Base-by-base conservation (phyloP, 1,140 invertebrate genomes). In the Camponotus floridanus region DNA sequence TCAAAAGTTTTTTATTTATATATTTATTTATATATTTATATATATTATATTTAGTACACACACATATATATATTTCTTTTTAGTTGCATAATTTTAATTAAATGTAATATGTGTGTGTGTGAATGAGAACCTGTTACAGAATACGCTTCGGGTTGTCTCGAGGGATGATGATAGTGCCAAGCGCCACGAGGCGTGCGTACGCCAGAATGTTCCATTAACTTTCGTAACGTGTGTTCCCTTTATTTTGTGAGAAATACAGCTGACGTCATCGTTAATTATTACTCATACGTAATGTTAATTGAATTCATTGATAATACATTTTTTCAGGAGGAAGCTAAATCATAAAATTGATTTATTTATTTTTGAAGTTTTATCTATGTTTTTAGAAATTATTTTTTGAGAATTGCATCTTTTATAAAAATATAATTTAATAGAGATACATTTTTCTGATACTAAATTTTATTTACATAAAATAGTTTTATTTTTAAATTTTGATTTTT, bases 81-180 rank as follows among this genome's bases (percentile, higher is more conserved):
- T 26, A 31, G 18, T 42, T 31, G 13, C 18, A 21, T 67, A 68
- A 31, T 80, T 55, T 61, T n/a, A n/a, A 68, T 70, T 57, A 80
- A 5, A 68, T 57, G 3, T 67, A 67, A 0, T 68, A 1, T 76
- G 3, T 67, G 7, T 48, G 4, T 51, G 15, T 5, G 48, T 55
- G 45, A 68, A 80, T 80, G 78, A 70, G 64, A 70, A 80, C 78
- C 78, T 42, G 3, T 55, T 68, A 33, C 21, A 55, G 33, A 57
- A 33, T 45, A 39, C 7, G n/a, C 1, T 3, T 33, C n/a, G n/a
- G 18, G 31, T 21, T 55, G 39, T 70, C 21, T 8, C 33, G 42
- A 18, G 64, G 33, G 64, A 39, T 26, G 42, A 21, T 64, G 8
- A 42, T 70, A 70, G 45, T 13, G 13, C 18, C 4, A 68, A 68